Evolutionary conservation across 1,140 invertebrate genomes (phyloP).

Genomic region (Drosophila ercepeae): DNA sequence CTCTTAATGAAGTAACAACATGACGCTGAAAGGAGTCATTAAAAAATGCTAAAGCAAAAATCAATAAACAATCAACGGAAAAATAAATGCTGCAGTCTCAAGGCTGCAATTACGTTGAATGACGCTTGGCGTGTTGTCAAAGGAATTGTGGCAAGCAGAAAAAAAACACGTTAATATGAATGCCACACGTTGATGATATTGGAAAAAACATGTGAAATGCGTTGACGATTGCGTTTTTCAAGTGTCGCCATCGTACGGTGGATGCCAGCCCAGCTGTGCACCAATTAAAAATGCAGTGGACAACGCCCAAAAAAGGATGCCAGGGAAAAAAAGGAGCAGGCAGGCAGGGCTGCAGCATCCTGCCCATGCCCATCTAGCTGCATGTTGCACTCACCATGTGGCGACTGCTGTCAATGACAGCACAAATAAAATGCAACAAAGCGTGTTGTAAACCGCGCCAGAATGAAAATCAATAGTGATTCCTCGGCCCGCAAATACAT

Average conservation of each 20-base stretch:
- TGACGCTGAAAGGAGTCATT: conserved; percentile 64
- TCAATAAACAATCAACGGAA: conserved; percentile 65
- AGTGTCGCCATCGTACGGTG: conserved; percentile 48
- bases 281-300: conserved; percentile 79
- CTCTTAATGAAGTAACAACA: conserved; percentile 76
- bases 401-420: conserved; percentile 76
- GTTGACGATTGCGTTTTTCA: conserved; percentile 76
- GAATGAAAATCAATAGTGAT: conserved; percentile 75
- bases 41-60: conserved; percentile 67
- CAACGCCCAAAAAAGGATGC: conserved; percentile 75
- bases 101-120: conserved; percentile 73
- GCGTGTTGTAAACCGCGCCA: conserved; percentile 70
- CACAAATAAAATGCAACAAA: conserved; percentile 78
- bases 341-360: no score
- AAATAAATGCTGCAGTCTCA: conserved; percentile 43
- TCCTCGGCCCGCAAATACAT: conserved; percentile 19
- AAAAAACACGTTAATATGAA: background rate
- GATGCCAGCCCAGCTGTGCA: conserved; percentile 40
- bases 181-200: conserved; percentile 25
- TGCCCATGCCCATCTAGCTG: no score
- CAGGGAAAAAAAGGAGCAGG: conserved; percentile 8
- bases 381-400: conserved; percentile 42
- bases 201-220: conserved; percentile 59
- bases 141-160: conserved; percentile 52
- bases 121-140: conserved; percentile 57